Percentiles rank a stretch among this genome's conserved stretches.
phyloP scores from a whole-genome alignment of 2,888 invertebrate species.

The Mesopsocus fuscifrons region DNA sequence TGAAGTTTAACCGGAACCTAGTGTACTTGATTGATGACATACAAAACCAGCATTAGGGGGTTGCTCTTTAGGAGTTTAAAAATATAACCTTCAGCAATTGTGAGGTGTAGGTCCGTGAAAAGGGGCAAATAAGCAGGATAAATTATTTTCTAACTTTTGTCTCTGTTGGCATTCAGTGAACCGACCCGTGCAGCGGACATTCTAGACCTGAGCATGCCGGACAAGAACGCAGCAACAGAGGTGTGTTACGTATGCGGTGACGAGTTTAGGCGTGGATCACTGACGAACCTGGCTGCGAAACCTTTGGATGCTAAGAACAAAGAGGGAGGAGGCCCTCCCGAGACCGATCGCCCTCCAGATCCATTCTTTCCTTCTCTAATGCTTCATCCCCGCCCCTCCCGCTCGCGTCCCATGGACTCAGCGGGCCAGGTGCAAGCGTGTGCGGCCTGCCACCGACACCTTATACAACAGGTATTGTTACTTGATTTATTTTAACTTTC shows the following conservation, averaged over 20 bases:
- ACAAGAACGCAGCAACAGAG: slow-evolving; percentile 77
- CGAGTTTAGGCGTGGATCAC: slow-evolving; percentile 64
- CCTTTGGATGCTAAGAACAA: slow-evolving; percentile 27
- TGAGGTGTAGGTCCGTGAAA: too few relatives aligned
- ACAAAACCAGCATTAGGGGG: too few relatives aligned
- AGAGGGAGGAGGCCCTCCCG: slow-evolving; percentile 9
- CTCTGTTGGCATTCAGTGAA: too few relatives aligned
- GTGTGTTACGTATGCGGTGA: slow-evolving; percentile 84
- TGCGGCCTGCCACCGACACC: slow-evolving; percentile 62
- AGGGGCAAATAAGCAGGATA: too few relatives aligned
- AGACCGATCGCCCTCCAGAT: slow-evolving; percentile 14
- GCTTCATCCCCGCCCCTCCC: slow-evolving; percentile 66
- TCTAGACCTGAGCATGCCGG: slow-evolving; percentile 77
- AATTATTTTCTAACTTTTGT: too few relatives aligned
- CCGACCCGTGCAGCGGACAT: too few relatives aligned
- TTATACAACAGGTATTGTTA: slow-evolving; percentile 43
- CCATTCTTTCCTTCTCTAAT: slow-evolving; percentile 28
- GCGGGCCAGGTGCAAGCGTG: slow-evolving; percentile 38
- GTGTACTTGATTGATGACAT: too few relatives aligned
- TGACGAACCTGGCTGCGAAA: slow-evolving; percentile 45
- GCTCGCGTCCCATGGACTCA: slow-evolving; percentile 72
- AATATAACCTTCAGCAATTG: too few relatives aligned
- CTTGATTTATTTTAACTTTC: slow-evolving; percentile 1
- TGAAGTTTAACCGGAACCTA: too few relatives aligned
- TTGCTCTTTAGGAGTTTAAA: too few relatives aligned